phyloP scores from a whole-genome alignment of 1,140 invertebrate genomes.

The Zeugodacus cucurbitae region DNA sequence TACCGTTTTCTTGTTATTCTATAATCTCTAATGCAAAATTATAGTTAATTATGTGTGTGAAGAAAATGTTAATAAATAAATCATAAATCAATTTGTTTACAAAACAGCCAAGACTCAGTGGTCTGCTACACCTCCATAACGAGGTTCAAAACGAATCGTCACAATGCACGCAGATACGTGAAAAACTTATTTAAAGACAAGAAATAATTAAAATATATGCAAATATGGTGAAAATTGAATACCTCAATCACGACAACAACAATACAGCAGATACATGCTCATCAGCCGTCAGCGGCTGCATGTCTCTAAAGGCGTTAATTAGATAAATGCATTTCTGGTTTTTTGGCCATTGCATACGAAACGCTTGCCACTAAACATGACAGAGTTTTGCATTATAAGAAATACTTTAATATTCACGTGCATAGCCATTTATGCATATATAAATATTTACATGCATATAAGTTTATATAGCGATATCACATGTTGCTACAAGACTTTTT shows the following conservation, averaged over 20 bases:
- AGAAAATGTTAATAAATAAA: not conserved
- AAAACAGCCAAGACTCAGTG: not conserved
- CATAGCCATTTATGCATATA: not conserved
- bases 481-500: not conserved
- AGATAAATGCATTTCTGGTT: slow-evolving; percentile 23
- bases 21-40: not conserved
- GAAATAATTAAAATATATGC: not conserved
- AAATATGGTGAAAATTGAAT: not conserved
- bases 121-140: not conserved
- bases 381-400: not conserved
- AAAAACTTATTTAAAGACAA: not conserved
- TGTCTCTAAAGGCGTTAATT: slow-evolving; percentile 3
- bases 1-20: not conserved
- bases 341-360: not conserved
- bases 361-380: not conserved
- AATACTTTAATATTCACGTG: not conserved
- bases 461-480: not conserved
- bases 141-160: not conserved
- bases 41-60: not conserved
- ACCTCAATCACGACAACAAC: not conserved
- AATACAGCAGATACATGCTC: not conserved
- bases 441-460: not conserved
- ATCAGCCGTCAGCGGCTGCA: not conserved
- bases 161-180: not conserved
- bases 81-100: not conserved